Evolutionary conservation across 2,888 invertebrate species (phyloP).

Genomic region (Polymixis flavicincta): DNA sequence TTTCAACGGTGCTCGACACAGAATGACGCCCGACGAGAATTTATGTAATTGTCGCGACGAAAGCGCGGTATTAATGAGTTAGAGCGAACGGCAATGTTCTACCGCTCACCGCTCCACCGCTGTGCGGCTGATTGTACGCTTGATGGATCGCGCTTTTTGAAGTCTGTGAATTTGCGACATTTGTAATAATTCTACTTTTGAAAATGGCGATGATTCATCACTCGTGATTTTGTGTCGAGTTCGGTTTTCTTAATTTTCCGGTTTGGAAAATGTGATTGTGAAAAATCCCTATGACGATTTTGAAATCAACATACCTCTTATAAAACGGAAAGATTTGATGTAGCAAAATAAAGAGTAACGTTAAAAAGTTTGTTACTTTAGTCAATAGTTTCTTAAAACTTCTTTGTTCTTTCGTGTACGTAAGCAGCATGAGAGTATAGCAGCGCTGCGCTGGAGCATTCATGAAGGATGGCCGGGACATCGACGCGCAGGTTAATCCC

Average conservation of each 20-base stretch:
- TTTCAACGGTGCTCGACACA: slow-evolving; percentile 65
- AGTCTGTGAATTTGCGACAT: slow-evolving; percentile 17
- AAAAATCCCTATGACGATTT: background rate
- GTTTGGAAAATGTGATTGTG: background rate
- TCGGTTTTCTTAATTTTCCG: slow-evolving; percentile 2
- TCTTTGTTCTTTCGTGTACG: background rate
- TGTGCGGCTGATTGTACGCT: slow-evolving; percentile 50
- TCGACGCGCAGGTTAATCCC: no score
- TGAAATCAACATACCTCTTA: no score
- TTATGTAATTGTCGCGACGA: slow-evolving; percentile 81
- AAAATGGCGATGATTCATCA: background rate
- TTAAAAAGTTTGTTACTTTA: background rate
- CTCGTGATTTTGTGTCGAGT: background rate
- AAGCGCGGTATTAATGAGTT: slow-evolving; percentile 81
- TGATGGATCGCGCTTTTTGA: slow-evolving; percentile 51
- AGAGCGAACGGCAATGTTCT: slow-evolving; percentile 56
- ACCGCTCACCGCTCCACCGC: slow-evolving; percentile 20
- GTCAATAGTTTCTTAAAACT: background rate
- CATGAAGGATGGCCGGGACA: no score
- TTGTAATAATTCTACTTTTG: slow-evolving; percentile 32
- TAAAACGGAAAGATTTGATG: background rate
- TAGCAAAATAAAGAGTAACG: background rate
- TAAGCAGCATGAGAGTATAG: no score
- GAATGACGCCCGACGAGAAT: slow-evolving; percentile 75
- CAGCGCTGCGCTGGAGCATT: no score